A percentile compares a stretch with the other conserved stretches of the same genome.
Evolutionary conservation across 2,797 vertebrate species (phyloP).

Genomic region (Syngnathus rostellatus): DNA sequence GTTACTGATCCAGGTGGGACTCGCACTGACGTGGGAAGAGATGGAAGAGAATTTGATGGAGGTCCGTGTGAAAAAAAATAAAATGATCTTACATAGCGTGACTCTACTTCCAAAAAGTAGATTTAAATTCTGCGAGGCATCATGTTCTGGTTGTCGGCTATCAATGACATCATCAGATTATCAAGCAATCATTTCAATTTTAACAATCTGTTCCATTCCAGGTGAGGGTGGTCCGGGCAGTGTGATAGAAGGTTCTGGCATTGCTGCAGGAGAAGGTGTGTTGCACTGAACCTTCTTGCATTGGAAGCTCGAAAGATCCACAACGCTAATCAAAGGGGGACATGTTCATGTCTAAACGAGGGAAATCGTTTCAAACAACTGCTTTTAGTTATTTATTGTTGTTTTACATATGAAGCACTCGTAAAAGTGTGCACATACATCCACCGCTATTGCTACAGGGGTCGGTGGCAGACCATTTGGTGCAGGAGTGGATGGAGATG

Average conservation of each 20-base stretch:
- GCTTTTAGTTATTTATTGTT: neutral
- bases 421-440: slow-evolving; percentile 2
- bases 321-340: neutral
- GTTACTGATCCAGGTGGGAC: slow-evolving; percentile 4
- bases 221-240: slow-evolving; percentile 50
- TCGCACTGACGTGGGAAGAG: slow-evolving; percentile 4
- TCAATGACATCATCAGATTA: neutral
- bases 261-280: slow-evolving; percentile 62
- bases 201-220: slow-evolving; percentile 21
- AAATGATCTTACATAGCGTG: neutral
- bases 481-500: slow-evolving; percentile 39
- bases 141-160: neutral
- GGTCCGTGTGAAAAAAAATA: slow-evolving; percentile 19
- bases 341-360: neutral
- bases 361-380: neutral
- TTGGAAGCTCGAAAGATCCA: neutral
- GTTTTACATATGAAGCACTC: neutral
- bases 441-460: slow-evolving; percentile 16
- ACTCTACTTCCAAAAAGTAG: neutral
- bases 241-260: slow-evolving; percentile 66
- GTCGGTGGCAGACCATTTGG: slow-evolving; percentile 47
- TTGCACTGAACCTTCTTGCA: slow-evolving; percentile 15
- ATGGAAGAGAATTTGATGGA: slow-evolving; percentile 31
- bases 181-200: neutral
- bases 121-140: neutral